Conservation (phyloP, 2,113 vertebrate species). For the Sciurus niger region DNA sequence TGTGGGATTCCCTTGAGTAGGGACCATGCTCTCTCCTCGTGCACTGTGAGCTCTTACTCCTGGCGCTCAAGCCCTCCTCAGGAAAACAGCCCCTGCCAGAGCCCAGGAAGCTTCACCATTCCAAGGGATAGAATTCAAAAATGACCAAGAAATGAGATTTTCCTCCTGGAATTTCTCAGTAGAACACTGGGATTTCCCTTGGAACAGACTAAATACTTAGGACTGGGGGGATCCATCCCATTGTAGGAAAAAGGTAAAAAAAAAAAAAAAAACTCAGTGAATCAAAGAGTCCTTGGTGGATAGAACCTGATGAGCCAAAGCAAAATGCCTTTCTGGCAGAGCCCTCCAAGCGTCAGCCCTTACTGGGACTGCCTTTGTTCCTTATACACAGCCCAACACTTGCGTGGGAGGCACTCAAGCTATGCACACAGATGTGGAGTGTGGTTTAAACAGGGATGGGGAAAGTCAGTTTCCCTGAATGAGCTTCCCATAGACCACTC, state of each 20-base stretch:
- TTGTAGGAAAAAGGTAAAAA: background rate
- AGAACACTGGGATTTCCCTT: background rate
- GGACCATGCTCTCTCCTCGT: accelerated
- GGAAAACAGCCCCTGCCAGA: background rate
- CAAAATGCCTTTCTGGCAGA: background rate
- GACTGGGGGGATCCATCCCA: background rate
- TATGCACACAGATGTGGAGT: accelerated
- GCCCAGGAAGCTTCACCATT: background rate
- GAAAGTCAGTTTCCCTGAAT: background rate
- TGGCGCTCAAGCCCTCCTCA: background rate
- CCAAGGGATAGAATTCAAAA: background rate
- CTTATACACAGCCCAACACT: background rate
- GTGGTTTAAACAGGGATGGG: background rate
- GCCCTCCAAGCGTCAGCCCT: no score
- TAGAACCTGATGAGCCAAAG: background rate
- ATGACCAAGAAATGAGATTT: background rate
- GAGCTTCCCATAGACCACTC: background rate
- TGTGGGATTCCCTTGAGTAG: background rate
- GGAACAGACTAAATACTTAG: background rate
- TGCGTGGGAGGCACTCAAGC: background rate
- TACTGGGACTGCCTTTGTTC: background rate
- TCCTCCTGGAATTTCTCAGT: conserved; percentile 3
- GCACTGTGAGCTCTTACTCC: no score
- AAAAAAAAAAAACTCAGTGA: background rate
- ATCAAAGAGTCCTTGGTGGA: background rate